Base-by-base conservation (phyloP, 2,113 vertebrate genomes). In the Promerops cafer region DNA sequence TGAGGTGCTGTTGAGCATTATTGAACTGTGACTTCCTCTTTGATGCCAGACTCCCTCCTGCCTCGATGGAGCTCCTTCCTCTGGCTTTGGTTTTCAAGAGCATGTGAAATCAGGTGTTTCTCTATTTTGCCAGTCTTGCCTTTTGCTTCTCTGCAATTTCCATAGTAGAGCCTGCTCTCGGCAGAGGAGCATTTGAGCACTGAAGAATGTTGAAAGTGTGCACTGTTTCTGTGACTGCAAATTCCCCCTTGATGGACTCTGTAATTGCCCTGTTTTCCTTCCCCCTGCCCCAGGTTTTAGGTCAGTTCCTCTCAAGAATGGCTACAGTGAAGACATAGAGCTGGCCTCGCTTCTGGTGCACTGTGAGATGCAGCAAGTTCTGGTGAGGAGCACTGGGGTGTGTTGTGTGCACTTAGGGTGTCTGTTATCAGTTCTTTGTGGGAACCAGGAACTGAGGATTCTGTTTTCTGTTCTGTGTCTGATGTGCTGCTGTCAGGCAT, bases 251-350 rank as follows among this genome's bases (percentile, higher is more conserved):
- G 30, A 21, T 59, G 86, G 17, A 53, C 21, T 87, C 33, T 91
- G 3, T 56, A 64, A 88, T 5, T 85, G 39, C 64, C 6, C 30
- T 88, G 11, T 75, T 22, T 94, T 13, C 44, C 40, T 76, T 83
- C 10, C 6, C 37, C 28, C 35, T 27, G 6, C 7, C 26, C 24
- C 96, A 99, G 99, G 99, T 53, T 99, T 99, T 86, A 98, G 99
- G 66, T 98, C 98, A 2, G 98, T 99, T 42, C 99, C 99, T 79
- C 98, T 99, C 54, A 99, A 99, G 96, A 99, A 99, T 0, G 99
- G 99, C 61, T 99, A 98, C 72, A 99, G 97, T 59, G 99, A 99
- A 95, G 98, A 98, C 75, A 96, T 99, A 28, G 99, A 99, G 92
- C 97, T 99, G 90, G 98, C 99, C 0, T 99, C 99, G 6, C 98